phyloP scores from a whole-genome alignment of 2,888 invertebrate genomes.

The Cabera pusaria region DNA sequence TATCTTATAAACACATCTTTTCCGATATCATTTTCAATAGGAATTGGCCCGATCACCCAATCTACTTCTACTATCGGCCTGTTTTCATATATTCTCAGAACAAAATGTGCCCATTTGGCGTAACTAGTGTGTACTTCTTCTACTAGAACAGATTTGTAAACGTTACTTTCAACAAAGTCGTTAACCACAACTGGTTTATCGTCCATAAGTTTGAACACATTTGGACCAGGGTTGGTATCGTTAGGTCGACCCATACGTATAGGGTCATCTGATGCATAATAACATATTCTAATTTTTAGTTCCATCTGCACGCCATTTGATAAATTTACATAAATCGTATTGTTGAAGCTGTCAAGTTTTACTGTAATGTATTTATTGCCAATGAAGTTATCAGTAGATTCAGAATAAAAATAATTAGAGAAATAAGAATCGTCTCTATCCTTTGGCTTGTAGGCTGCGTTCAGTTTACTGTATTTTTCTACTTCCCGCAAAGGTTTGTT shows the following conservation, averaged over 20 bases:
- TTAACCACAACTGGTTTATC: slow-evolving; percentile 34
- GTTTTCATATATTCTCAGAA: slow-evolving; percentile 86
- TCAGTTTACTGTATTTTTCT: too few relatives aligned
- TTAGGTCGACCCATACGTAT: slow-evolving; percentile 78
- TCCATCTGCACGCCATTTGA: slow-evolving; percentile 60
- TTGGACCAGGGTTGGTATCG: slow-evolving; percentile 91
- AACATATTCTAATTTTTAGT: slow-evolving; percentile 84
- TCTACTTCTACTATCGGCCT: slow-evolving; percentile 87
- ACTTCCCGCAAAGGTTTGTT: too few relatives aligned
- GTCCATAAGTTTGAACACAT: slow-evolving; percentile 87
- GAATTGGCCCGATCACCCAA: slow-evolving; percentile 92
- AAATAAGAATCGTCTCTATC: too few relatives aligned
- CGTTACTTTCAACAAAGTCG: slow-evolving; percentile 27
- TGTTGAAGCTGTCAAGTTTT: slow-evolving; percentile 66
- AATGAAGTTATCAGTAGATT: slow-evolving; percentile 41
- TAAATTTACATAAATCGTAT: slow-evolving; percentile 71
- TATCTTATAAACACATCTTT: slow-evolving; percentile 91
- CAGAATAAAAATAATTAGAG: slow-evolving; percentile 14
- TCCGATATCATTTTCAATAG: slow-evolving; percentile 85
- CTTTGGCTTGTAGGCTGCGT: too few relatives aligned
- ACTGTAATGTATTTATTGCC: slow-evolving; percentile 69
- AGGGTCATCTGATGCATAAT: slow-evolving; percentile 88
- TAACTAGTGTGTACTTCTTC: slow-evolving; percentile 88
- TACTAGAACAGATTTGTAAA: slow-evolving; percentile 42
- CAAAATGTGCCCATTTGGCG: slow-evolving; percentile 88